phyloP scores from a whole-genome alignment of 2,888 invertebrate species.

The Netelia fuscicornis region DNA sequence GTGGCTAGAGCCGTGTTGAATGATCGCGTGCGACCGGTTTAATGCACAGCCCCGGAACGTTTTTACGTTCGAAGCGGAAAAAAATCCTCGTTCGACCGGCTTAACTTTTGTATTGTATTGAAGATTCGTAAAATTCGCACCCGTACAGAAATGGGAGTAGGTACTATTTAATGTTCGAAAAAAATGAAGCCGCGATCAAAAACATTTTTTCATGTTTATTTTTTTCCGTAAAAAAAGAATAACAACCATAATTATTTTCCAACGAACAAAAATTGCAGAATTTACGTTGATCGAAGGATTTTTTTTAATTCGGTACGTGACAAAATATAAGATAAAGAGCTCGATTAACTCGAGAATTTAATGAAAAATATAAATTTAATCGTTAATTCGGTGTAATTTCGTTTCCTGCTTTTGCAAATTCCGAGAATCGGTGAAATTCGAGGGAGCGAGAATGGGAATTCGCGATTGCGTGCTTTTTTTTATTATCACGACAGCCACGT shows the following conservation, averaged over 20 bases:
- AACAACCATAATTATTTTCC: neutral
- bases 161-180: neutral
- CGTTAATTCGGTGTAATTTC: neutral
- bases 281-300: too few relatives aligned
- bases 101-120: constrained; percentile 23
- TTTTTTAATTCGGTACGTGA: too few relatives aligned
- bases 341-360: too few relatives aligned
- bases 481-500: neutral
- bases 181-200: neutral
- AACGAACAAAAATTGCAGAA: neutral
- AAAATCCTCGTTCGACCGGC: constrained; percentile 5
- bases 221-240: neutral
- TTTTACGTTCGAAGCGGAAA: constrained; percentile 31
- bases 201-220: neutral
- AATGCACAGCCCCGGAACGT: constrained; percentile 19
- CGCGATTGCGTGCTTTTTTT: neutral
- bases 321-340: too few relatives aligned
- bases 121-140: constrained; percentile 1
- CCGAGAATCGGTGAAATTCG: neutral
- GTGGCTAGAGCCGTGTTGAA: constrained; percentile 25
- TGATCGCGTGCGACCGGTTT: constrained; percentile 16
- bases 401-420: neutral
- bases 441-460: neutral
- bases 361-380: neutral
- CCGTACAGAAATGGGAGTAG: neutral